phyloP scores from a whole-genome alignment of 2,113 vertebrate species.

The Aspiorhynchus laticeps region DNA sequence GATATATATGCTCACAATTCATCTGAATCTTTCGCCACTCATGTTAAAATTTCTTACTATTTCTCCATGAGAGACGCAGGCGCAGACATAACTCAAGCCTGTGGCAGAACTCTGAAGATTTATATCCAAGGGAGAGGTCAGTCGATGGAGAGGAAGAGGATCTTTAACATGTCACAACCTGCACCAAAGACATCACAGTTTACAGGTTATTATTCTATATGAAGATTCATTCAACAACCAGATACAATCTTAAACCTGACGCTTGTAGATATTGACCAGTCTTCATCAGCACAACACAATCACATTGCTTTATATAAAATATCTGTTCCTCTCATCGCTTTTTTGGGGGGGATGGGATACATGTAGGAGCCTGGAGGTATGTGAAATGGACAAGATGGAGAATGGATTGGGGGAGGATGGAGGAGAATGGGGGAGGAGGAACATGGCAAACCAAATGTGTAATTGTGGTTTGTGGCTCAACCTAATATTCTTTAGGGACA shows the following conservation, averaged over 20 bases:
- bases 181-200: conserved; percentile 33
- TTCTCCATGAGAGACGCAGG: background rate
- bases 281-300: background rate
- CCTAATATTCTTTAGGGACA: conserved; percentile 41
- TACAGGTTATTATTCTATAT: background rate
- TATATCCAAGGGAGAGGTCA: conserved; percentile 49
- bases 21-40: conserved; percentile 19
- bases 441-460: conserved; percentile 71
- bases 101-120: conserved; percentile 42
- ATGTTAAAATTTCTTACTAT: background rate
- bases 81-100: conserved; percentile 11
- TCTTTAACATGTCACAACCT: conserved; percentile 41
- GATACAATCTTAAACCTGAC: background rate
- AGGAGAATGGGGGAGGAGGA: conserved; percentile 60
- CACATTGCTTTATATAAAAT: background rate
- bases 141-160: conserved; percentile 29
- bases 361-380: conserved; percentile 46
- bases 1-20: conserved; percentile 25
- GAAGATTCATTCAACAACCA: background rate
- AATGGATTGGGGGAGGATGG: conserved; percentile 37
- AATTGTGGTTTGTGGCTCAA: conserved; percentile 71
- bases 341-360: conserved; percentile 50
- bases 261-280: background rate
- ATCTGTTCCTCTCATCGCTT: conserved; percentile 1
- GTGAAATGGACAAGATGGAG: conserved; percentile 43